Evolutionary conservation across 2,797 vertebrate genomes (phyloP).

Genomic region (Eremophila alpestris): DNA sequence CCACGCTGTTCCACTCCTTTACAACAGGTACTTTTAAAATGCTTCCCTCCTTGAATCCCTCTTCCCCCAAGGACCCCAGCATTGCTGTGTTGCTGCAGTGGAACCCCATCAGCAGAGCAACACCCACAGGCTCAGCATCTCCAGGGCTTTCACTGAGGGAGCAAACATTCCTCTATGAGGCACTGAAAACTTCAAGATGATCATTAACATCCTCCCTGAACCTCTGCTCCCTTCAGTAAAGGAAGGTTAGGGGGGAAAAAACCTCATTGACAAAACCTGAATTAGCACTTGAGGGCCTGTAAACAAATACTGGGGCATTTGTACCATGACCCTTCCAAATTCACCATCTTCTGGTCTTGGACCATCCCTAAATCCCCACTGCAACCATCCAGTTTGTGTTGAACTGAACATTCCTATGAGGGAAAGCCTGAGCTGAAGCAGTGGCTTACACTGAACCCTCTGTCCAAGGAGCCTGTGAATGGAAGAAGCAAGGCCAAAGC

Average conservation of each 20-base stretch:
- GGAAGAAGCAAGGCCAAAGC: rapidly evolving
- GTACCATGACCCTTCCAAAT: not conserved
- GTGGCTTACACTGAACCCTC: not conserved
- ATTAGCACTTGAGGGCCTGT: not conserved
- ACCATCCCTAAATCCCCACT: not conserved
- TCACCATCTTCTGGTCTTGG: not conserved
- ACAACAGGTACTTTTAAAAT: not conserved
- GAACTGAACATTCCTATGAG: rapidly evolving
- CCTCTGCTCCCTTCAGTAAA: constrained; percentile 18
- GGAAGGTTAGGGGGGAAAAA: not conserved
- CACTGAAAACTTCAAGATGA: not conserved
- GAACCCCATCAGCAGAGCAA: not conserved
- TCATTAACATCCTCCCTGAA: not conserved
- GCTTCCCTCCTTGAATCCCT: not conserved
- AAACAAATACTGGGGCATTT: not conserved
- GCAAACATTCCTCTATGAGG: not conserved
- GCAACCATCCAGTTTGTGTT: not conserved
- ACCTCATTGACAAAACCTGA: not conserved
- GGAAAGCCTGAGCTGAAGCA: not conserved
- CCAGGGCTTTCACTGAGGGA: not conserved
- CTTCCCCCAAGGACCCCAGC: not conserved
- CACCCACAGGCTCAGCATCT: rapidly evolving
- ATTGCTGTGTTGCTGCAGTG: rapidly evolving
- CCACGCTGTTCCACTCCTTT: not conserved
- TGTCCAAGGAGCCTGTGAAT: rapidly evolving